Evolutionary conservation across 1,140 invertebrate genomes (phyloP).

Genomic region (Trichonephila inaurata): DNA sequence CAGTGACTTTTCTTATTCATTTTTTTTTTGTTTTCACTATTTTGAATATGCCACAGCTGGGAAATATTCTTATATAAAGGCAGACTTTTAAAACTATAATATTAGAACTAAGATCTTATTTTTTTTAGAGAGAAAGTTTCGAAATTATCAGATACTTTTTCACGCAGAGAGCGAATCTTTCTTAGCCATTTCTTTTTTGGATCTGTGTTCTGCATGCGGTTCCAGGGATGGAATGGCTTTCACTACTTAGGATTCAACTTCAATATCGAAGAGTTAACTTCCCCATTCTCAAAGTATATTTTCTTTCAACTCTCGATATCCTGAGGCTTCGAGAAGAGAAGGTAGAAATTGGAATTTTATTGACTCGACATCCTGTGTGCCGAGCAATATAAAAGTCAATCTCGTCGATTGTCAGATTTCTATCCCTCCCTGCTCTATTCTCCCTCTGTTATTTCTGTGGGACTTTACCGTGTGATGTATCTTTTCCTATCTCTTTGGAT

Average conservation of each 20-base stretch:
- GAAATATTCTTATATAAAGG: too few species aligned
- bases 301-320: conserved; percentile 20
- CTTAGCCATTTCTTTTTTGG: not conserved
- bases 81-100: too few species aligned
- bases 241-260: conserved; percentile 63
- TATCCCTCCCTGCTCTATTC: not conserved
- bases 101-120: not conserved
- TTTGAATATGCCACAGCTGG: too few species aligned
- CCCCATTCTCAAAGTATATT: conserved; percentile 49
- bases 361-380: conserved; percentile 64
- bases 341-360: conserved; percentile 68
- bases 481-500: not conserved
- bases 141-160: not conserved
- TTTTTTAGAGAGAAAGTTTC: not conserved
- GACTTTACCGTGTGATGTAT: not conserved
- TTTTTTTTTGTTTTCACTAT: too few species aligned
- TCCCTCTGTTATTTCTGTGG: conserved; percentile 9
- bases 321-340: not conserved
- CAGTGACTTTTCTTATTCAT: too few species aligned
- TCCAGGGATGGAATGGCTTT: not conserved
- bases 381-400: conserved; percentile 74
- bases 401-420: conserved; percentile 71
- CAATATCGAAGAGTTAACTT: conserved; percentile 37
- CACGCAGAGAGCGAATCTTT: not conserved
- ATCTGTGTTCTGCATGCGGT: not conserved